Evolutionary conservation across 2,113 vertebrate genomes (phyloP).

Genomic region (Rhombomys opimus): DNA sequence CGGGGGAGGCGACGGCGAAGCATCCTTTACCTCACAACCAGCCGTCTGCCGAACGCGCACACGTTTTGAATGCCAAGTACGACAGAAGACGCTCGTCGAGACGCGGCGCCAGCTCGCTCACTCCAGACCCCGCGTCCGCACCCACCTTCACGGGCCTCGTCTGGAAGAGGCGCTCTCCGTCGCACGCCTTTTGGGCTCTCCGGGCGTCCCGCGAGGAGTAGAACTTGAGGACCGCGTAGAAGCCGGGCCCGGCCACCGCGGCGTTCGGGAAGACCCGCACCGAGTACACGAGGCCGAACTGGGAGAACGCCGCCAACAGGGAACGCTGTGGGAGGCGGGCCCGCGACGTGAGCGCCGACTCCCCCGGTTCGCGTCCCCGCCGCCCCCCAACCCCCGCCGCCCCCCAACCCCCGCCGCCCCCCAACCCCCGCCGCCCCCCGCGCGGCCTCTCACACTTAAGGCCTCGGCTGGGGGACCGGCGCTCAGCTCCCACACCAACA

Average conservation of each 20-base stretch:
- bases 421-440: rapidly evolving
- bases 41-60: not conserved
- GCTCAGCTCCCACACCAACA: conserved; percentile 22
- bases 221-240: conserved; percentile 2
- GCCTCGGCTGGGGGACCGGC: not conserved
- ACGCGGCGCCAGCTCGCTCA: not conserved
- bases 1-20: too few species aligned
- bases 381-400: rapidly evolving
- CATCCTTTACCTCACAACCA: not conserved
- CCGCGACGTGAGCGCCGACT: not conserved
- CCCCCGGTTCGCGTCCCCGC: not conserved
- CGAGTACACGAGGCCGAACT: not conserved
- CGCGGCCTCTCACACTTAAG: not conserved
- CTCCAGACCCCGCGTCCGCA: not conserved
- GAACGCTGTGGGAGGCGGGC: not conserved
- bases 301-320: not conserved
- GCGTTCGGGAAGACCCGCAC: conserved; percentile 11
- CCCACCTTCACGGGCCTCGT: not conserved
- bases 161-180: not conserved
- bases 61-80: too few species aligned
- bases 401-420: not conserved
- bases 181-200: not conserved
- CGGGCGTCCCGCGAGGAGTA: not conserved
- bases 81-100: too few species aligned
- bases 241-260: not conserved